Evolutionary conservation across 2,888 invertebrate genomes (phyloP), one percentile per base, ranked within the genome.

Genomic region (Phlogophora meticulosa): DNA sequence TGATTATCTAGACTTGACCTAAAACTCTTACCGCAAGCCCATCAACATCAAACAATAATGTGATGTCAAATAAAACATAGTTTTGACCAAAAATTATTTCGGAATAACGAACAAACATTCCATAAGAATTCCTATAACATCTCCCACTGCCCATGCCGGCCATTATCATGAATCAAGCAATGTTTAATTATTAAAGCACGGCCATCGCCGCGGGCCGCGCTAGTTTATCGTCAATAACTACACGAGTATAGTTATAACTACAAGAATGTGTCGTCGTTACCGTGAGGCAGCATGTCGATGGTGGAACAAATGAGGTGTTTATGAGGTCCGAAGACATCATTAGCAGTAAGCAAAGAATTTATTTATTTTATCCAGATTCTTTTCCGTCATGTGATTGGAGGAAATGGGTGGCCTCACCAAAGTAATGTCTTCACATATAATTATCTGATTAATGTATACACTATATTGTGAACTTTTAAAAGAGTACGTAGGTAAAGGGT

Each of bases 121-220:
- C n/a, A 15, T 22, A n/a, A 40, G 49, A 67, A 55, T 57, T n/a
- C 9, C 34, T 48, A n/a, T 22, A 53, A 48, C 28, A 40, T 38
- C 62, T 71, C 40, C 43, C 22, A 28, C 52, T 57, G 40, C 40
- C 22, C 22, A 46, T 52, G 40, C n/a, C 1, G 58, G 55, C 61
- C 36, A 72, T 75, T 36, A 75, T 62, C 72, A 72, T 75, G 75
- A 75, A 75, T 75, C 75, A 74, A 56, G 17, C 45, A 15, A 51
- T 69, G 40, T 51, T 61, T 72, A 68, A 61, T 75, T 66, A 75
- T 61, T 38, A 52, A 59, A 34, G 34, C 15, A 22, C n/a, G 55
- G 15, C 36, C 67, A 51, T 13, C 49, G 72, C 75, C 58, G 76
- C 76, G 46, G 76, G 72, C 53, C 45, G 15, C 34, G 22, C 46